Base-by-base conservation (phyloP, 1,140 invertebrate species). In the Drosophila quadrilineata region DNA sequence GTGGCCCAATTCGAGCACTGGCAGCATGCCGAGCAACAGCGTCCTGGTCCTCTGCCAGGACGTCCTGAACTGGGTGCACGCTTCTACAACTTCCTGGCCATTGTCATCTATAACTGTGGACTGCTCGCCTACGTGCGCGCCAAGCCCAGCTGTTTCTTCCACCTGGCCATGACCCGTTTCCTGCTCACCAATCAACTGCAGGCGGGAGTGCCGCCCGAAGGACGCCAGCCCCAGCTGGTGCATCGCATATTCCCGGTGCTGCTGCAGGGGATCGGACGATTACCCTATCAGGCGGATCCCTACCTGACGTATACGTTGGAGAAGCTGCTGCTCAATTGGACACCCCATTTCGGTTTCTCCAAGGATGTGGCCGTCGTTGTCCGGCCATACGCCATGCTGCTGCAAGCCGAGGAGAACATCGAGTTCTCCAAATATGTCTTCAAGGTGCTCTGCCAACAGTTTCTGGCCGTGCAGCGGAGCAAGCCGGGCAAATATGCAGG, bases 221-320 rank as follows among this genome's bases (percentile, higher is more conserved):
- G 62, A 0, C 69, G 82, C 1, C 6, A 76, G 6, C 59, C 75
- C 0, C 86, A 87, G 40, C 33, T 86, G 26, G 59, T 90, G 31
- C 84, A 90, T 33, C 89, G 89, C 58, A 85, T 90, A 17, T 90
- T 89, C 28, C 88, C 88, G 0, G 80, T 89, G 9, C 29, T 90
- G 17, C 48, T 89, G 8, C 88, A 88, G 33, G 89, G 89, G 1
- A 80, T 89, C 12, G 87, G 79, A 0, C 70, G 67, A 0, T 29
- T 90, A 8, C 79, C 86, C 3, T 90, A 87, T 40, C 79, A 76
- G 43, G 65, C 68, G 2, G 89, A 90, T 50, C 43, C 74, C 3
- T 88, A 90, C 35, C 40, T 90, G 1, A 48, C 21, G 3, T 87
- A 77, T 21, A 88, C 88, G 0, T 46, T 90, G 6, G 77, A 73